Conservation (phyloP, 37 sponge, comb jelly and placozoan species). For the Haliclona indistincta region DNA sequence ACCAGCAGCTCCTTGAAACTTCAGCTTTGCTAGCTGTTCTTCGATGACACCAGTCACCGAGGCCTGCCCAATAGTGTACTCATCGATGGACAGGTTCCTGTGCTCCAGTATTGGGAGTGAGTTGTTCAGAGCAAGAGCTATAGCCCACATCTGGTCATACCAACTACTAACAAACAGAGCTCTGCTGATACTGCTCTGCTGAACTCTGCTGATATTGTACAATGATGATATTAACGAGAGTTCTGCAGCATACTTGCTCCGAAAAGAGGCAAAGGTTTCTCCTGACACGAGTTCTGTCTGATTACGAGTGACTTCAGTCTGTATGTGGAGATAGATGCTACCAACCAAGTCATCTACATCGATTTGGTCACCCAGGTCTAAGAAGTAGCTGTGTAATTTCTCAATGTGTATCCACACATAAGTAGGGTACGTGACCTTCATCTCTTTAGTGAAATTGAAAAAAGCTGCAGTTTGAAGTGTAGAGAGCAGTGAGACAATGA, state of each 20-base stretch:
- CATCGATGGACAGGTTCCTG: background rate
- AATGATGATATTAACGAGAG: too few relatives aligned
- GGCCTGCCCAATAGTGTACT: background rate
- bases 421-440: background rate
- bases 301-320: too few relatives aligned
- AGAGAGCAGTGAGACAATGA: background rate
- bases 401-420: background rate
- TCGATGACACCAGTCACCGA: constrained; percentile 2
- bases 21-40: background rate
- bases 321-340: too few relatives aligned
- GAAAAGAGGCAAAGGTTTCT: too few relatives aligned
- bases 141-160: constrained; percentile 20
- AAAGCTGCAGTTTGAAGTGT: background rate
- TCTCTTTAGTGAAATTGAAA: background rate
- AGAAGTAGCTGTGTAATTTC: too few relatives aligned
- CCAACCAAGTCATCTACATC: too few relatives aligned
- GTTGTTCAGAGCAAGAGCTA: constrained; percentile 16
- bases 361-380: too few relatives aligned
- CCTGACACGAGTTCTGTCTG: too few relatives aligned
- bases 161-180: background rate
- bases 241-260: too few relatives aligned
- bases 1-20: constrained; percentile 10
- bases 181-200: too few relatives aligned
- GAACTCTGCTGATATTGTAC: too few relatives aligned
- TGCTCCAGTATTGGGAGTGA: background rate